Conservation (phyloP, 2,888 invertebrate species). For the Agonopterix arenella region DNA sequence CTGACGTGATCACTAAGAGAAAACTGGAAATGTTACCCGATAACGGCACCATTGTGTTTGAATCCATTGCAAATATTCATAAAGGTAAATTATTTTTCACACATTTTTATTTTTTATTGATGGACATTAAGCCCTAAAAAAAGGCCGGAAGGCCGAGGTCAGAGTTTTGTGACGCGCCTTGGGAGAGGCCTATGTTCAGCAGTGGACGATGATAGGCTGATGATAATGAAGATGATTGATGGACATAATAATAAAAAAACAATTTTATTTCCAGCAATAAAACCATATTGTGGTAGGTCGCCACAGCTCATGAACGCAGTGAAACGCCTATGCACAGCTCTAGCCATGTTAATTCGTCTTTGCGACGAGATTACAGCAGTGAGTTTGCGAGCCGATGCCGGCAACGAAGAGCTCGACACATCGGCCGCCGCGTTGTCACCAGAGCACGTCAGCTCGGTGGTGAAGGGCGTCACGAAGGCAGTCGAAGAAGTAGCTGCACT, state of each 20-base stretch:
- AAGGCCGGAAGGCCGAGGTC: too few relatives aligned
- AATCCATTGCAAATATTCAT: constrained; percentile 93
- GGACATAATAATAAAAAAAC: neutral
- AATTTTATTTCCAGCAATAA: constrained; percentile 58
- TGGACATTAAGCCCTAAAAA: too few relatives aligned
- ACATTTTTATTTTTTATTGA: too few relatives aligned
- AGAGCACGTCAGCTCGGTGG: constrained; percentile 59
- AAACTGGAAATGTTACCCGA: constrained; percentile 95
- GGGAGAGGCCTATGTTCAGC: too few relatives aligned
- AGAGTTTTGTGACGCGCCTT: too few relatives aligned
- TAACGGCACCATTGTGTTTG: constrained; percentile 94
- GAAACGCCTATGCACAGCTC: constrained; percentile 89
- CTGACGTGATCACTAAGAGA: constrained; percentile 94
- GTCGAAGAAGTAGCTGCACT: constrained; percentile 79
- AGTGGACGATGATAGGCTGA: too few relatives aligned
- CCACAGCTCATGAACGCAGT: constrained; percentile 86
- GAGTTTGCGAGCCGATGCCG: constrained; percentile 78
- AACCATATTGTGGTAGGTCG: constrained; percentile 74
- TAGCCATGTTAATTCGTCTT: constrained; percentile 90
- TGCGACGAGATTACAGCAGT: constrained; percentile 92
- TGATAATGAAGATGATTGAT: too few relatives aligned
- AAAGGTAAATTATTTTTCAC: constrained; percentile 65
- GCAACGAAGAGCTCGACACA: constrained; percentile 51
- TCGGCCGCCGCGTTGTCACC: constrained; percentile 53
- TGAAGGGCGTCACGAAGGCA: constrained; percentile 56